phyloP scores from a whole-genome alignment of 1,140 invertebrate genomes.

The Neodiprion lecontei region DNA sequence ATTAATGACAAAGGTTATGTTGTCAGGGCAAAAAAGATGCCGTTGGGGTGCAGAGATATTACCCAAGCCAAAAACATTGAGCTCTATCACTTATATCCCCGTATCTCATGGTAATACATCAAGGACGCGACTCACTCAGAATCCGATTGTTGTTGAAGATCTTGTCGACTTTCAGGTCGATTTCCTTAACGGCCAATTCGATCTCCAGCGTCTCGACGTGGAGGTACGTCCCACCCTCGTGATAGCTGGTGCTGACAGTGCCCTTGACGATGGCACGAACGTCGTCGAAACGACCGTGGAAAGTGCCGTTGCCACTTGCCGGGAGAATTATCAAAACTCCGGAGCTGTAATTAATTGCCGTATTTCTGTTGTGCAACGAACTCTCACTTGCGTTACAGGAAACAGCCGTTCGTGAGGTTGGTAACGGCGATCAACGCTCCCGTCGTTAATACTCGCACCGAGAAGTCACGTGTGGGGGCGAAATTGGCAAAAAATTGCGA shows the following conservation, averaged over 20 bases:
- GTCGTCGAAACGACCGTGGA: constrained; percentile 71
- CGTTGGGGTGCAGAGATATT: not conserved
- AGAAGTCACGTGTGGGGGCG: not conserved
- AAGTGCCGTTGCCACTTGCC: constrained; percentile 75
- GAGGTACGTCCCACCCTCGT: constrained; percentile 63
- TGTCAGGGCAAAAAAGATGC: too few species aligned
- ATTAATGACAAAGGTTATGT: too few species aligned
- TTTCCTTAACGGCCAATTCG: constrained; percentile 69
- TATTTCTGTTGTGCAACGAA: too few species aligned
- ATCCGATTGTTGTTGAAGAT: constrained; percentile 76
- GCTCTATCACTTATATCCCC: too few species aligned
- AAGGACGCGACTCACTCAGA: constrained; percentile 65
- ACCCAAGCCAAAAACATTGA: not conserved
- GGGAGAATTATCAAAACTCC: constrained; percentile 75
- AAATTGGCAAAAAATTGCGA: not conserved
- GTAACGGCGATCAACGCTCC: constrained; percentile 12
- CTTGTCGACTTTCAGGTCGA: constrained; percentile 71
- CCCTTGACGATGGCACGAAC: constrained; percentile 70
- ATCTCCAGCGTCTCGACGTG: constrained; percentile 70
- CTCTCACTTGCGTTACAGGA: too few species aligned
- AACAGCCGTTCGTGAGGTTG: not conserved
- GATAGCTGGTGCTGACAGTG: constrained; percentile 59
- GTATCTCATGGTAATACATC: not conserved
- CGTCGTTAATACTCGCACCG: not conserved
- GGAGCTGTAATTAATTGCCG: constrained; percentile 52